A percentile compares a stretch with the other conserved stretches of the same genome.
Evolutionary conservation across 2,888 invertebrate genomes (phyloP).

Genomic region (Drosophila mayaguana): DNA sequence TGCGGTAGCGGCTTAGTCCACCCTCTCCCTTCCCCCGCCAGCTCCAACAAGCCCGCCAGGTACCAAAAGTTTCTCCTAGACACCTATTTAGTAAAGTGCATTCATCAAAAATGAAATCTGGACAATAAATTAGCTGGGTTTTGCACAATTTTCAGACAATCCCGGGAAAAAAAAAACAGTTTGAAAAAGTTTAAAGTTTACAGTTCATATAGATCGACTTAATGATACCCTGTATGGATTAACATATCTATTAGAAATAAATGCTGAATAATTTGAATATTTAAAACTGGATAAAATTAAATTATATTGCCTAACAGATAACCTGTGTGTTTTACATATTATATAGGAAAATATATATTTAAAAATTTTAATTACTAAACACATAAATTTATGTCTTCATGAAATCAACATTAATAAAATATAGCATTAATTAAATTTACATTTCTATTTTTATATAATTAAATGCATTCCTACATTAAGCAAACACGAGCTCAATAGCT

Average conservation of each 20-base stretch:
- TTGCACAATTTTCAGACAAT: conserved; percentile 44
- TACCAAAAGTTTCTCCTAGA: conserved; percentile 52
- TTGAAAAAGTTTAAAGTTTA: not conserved
- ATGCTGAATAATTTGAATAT: not conserved
- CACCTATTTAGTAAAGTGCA: conserved; percentile 51
- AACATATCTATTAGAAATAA: too few species aligned
- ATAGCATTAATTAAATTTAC: too few species aligned
- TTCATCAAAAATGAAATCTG: conserved; percentile 66
- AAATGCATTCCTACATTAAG: too few species aligned
- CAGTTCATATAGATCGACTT: not conserved
- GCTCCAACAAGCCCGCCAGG: conserved; percentile 2
- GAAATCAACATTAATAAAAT: not conserved
- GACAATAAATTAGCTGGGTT: conserved; percentile 67
- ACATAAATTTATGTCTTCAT: not conserved
- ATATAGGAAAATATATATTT: not conserved
- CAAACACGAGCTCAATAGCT: too few species aligned
- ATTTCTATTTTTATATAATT: too few species aligned
- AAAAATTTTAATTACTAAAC: not conserved
- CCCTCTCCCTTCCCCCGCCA: not conserved
- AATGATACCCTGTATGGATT: not conserved
- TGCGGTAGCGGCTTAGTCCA: conserved; percentile 28
- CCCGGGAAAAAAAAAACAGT: conserved; percentile 49
- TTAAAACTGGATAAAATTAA: not conserved
- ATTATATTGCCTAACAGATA: not conserved
- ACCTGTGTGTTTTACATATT: not conserved